A percentile compares a stretch with the other conserved stretches of the same genome.
Evolutionary conservation across 2,797 vertebrate genomes (phyloP).

Genomic region (Tinamus major): DNA sequence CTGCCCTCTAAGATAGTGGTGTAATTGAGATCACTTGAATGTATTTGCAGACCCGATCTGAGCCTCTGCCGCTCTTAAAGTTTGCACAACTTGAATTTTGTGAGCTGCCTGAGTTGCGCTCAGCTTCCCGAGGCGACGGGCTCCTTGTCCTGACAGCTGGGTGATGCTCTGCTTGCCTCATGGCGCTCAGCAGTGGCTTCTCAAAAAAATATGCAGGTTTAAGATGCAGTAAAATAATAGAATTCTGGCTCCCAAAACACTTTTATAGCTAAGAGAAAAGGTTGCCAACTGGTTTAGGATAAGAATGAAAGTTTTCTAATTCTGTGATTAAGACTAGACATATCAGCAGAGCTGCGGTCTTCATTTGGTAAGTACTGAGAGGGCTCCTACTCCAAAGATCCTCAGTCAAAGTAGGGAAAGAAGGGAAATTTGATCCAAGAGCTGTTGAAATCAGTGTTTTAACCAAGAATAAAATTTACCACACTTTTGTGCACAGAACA

Average conservation of each 20-base stretch:
- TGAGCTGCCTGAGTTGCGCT: not conserved
- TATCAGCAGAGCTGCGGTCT: not conserved
- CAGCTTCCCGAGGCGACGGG: not conserved
- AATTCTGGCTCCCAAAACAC: not conserved
- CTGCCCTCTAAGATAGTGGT: not conserved
- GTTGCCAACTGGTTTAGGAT: not conserved
- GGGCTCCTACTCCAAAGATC: not conserved
- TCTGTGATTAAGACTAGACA: not conserved
- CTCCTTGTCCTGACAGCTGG: not conserved
- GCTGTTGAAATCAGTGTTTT: not conserved
- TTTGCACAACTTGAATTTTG: not conserved
- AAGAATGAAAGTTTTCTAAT: not conserved
- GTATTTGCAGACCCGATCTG: not conserved
- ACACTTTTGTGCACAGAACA: not conserved
- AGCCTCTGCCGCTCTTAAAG: not conserved
- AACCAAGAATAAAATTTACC: not conserved
- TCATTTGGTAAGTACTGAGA: not conserved
- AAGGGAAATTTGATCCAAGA: not conserved
- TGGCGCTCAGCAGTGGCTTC: not conserved
- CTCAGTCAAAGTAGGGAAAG: not conserved
- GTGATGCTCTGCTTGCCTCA: not conserved
- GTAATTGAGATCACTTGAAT: not conserved
- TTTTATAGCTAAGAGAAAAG: not conserved
- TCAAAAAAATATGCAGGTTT: not conserved
- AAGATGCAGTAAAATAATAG: not conserved